These are phyloP conservation scores for Danio albolineatus DNA, from an alignment of 2,797 vertebrate genomes.

Conservation along the genomic window DNA sequence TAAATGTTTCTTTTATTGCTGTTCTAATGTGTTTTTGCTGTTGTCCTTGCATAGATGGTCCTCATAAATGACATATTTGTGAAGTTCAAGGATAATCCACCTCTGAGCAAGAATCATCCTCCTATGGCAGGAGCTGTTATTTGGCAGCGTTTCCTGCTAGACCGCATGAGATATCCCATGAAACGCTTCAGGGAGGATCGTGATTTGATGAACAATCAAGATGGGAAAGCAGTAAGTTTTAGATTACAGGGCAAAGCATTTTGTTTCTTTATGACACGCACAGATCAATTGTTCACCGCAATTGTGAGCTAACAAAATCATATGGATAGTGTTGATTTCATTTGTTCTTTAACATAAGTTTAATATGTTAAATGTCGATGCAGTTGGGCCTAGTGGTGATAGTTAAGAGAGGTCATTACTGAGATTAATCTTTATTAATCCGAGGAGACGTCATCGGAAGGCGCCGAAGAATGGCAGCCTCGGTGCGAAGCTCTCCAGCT, in stretches of 20 bases:
- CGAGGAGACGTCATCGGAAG: too few species aligned
- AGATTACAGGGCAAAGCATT: background rate
- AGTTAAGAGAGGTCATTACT: too few species aligned
- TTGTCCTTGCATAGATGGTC: constrained; percentile 78
- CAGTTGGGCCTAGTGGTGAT: too few species aligned
- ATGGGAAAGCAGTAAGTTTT: constrained; percentile 76
- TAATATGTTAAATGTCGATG: too few species aligned
- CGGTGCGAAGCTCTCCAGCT: too few species aligned
- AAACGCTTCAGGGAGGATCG: constrained; percentile 82
- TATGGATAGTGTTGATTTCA: too few species aligned
- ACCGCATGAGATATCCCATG: constrained; percentile 83
- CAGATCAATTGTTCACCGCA: too few species aligned
- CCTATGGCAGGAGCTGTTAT: constrained; percentile 87
- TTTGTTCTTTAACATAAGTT: too few species aligned
- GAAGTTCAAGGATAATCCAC: constrained; percentile 80
- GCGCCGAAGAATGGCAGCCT: too few species aligned
- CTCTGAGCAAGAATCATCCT: constrained; percentile 84
- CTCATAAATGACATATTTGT: constrained; percentile 80
- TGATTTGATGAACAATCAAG: constrained; percentile 80
- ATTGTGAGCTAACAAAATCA: too few species aligned
- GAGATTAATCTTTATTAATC: too few species aligned
- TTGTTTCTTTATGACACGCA: too few species aligned
- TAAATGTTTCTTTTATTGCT: background rate
- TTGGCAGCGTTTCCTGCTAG: constrained; percentile 86
- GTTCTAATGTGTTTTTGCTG: constrained; percentile 2